phyloP scores from a whole-genome alignment of 2,888 invertebrate species.

The Metellina segmentata region DNA sequence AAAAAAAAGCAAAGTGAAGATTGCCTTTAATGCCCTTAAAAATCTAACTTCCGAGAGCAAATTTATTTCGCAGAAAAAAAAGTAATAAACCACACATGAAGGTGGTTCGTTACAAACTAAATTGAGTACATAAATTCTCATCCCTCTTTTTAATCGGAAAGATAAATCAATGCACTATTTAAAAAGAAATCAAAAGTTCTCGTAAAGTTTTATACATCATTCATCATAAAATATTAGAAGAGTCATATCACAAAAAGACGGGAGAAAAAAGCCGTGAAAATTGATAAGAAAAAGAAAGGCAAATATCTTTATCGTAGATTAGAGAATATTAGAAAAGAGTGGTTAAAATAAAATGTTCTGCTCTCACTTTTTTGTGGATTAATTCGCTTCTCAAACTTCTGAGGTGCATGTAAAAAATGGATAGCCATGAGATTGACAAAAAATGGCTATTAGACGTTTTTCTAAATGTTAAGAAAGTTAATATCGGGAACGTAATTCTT shows the following conservation, averaged over 20 bases:
- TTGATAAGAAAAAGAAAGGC: conserved; percentile 46
- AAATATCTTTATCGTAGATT: conserved; percentile 53
- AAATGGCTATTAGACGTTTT: conserved; percentile 38
- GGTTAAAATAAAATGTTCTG: conserved; percentile 35
- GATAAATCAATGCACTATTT: conserved; percentile 58
- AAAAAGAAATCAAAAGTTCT: conserved; percentile 42
- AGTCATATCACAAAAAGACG: background rate
- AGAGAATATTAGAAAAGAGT: conserved; percentile 44
- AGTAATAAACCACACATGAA: background rate
- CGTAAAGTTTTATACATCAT: conserved; percentile 62
- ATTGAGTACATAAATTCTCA: conserved; percentile 55
- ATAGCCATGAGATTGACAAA: background rate
- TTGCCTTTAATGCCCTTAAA: background rate
- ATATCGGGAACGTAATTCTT: conserved; percentile 37
- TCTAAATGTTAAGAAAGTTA: conserved; percentile 59
- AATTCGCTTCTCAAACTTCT: conserved; percentile 39
- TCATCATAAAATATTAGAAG: conserved; percentile 64
- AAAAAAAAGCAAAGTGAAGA: no score
- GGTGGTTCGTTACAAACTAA: conserved; percentile 14
- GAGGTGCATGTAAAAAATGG: conserved; percentile 23
- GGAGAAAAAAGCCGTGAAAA: conserved; percentile 29
- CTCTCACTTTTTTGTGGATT: conserved; percentile 26
- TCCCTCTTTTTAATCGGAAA: conserved; percentile 16
- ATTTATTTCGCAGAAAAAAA: background rate
- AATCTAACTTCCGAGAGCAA: background rate